Base-by-base conservation (phyloP, 2,888 invertebrate species). In the Ypsolopha scabrella region DNA sequence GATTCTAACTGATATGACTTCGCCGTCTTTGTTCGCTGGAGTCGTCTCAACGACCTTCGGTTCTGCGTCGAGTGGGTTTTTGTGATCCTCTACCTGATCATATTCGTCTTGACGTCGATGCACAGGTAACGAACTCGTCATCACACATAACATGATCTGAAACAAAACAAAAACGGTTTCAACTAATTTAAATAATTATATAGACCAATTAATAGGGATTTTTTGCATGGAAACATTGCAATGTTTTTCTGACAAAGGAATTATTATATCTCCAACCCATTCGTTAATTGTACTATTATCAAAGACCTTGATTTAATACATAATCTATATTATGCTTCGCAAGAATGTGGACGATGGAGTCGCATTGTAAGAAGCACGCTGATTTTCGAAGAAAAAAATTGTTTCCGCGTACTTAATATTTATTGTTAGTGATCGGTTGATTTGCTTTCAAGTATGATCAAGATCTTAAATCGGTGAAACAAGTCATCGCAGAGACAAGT, bases 1-100 rank as follows among this genome's bases (percentile, higher is more conserved):
- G 52, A 90, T 88, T 63, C 90, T 83, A 44, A 90, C 88, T 39
- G 85, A 83, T 65, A 86, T 86, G 34, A 86, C 78, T 70, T 80
- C 70, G 72, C 88, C 72, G 64, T 87, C 58, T 64, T 70, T 8
- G 76, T 54, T 57, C 57, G 6, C 55, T 14, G 10, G 10, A 24
- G 6, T 41, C 34, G 39, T 39, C 41, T 9, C 39, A 39, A n/a
- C n/a, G n/a, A n/a, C n/a, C 39, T 39, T 39, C 9, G 39, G 9
- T 39, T 6, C 10, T 34, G 45, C 10, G n/a, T 45, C 24, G 14
- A 11, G 14, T 11, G 14, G 11, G 43, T 6, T 11, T 6, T 14
- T 43, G 43, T 14, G 13, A 7, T 14, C 13, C 7, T 6, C 14
- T 14, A 43, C 8, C 41, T 45, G 34, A 1, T 14, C 33, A 13